These are phyloP conservation scores for Pseudorhombus dupliciocellatus DNA, from an alignment of 2,113 vertebrate genomes.

Conservation along the genomic window DNA sequence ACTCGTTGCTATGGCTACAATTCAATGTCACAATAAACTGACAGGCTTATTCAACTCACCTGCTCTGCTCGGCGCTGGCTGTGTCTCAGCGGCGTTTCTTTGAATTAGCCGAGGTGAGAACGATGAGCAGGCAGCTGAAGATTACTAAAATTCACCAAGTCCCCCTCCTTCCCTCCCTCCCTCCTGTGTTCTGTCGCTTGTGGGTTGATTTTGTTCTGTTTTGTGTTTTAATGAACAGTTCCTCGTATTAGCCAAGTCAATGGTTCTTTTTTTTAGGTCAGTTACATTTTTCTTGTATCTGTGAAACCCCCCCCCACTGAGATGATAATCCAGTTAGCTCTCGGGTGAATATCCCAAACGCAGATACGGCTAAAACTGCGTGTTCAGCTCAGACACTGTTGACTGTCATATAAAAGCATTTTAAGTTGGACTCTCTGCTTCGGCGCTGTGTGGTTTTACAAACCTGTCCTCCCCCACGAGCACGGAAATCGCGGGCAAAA, in stretches of 20 bases:
- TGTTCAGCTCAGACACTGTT: not conserved
- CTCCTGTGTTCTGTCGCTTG: not conserved
- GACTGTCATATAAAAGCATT: too few relatives aligned
- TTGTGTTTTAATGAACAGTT: not conserved
- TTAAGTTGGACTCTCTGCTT: not conserved
- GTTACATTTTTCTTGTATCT: not conserved
- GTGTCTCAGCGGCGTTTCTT: constrained; percentile 43
- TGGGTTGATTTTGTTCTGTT: constrained; percentile 6
- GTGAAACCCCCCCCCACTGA: not conserved
- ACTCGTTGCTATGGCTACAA: constrained; percentile 68
- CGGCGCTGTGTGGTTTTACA: not conserved
- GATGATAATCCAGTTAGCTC: not conserved
- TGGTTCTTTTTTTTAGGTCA: not conserved
- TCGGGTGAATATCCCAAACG: not conserved
- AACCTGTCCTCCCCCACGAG: not conserved
- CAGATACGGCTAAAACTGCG: not conserved
- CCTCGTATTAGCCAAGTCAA: not conserved
- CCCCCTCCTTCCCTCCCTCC: not conserved
- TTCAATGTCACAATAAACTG: constrained; percentile 37
- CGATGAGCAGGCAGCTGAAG: constrained; percentile 34
- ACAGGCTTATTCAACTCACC: constrained; percentile 49
- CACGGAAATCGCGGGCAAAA: not conserved
- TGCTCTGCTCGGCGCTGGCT: constrained; percentile 17
- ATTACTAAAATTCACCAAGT: constrained; percentile 15
- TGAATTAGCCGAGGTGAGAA: constrained; percentile 45